phyloP scores from a whole-genome alignment of 2,888 invertebrate species.

The Eupithecia subfuscata region DNA sequence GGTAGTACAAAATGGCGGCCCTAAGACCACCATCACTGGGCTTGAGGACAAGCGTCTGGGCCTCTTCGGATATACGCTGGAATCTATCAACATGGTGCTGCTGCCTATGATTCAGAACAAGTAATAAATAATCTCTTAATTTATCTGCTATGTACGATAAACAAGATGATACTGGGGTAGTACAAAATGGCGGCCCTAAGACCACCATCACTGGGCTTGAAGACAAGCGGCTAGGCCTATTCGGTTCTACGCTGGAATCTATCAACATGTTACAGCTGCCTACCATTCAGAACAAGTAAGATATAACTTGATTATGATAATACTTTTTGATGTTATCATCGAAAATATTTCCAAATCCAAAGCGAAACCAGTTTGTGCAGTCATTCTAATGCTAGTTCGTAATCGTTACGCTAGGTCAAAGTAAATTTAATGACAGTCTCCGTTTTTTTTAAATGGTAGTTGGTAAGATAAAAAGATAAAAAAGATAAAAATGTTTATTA shows the following conservation, averaged over 20 bases:
- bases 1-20: slow-evolving; percentile 53
- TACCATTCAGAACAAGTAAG: slow-evolving; percentile 97
- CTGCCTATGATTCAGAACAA: slow-evolving; percentile 98
- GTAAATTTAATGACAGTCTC: too few relatives aligned
- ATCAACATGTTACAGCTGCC: slow-evolving; percentile 96
- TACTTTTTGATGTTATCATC: too few relatives aligned
- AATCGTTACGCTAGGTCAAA: too few relatives aligned
- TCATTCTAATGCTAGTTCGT: too few relatives aligned
- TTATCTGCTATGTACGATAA: too few relatives aligned
- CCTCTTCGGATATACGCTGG: slow-evolving; percentile 96
- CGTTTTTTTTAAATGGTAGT: too few relatives aligned
- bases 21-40: slow-evolving; percentile 62
- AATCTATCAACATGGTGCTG: slow-evolving; percentile 96
- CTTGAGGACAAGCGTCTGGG: slow-evolving; percentile 93
- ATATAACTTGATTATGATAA: too few relatives aligned
- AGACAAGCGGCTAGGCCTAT: slow-evolving; percentile 94
- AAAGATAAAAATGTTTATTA: too few relatives aligned
- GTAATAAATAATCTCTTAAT: slow-evolving; percentile 77
- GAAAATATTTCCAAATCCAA: too few relatives aligned
- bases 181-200: slow-evolving; percentile 54
- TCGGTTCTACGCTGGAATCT: slow-evolving; percentile 97
- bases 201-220: slow-evolving; percentile 83
- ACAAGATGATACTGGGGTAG: slow-evolving; percentile 47
- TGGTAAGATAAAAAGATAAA: too few relatives aligned
- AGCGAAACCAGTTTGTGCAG: too few relatives aligned